Evolutionary conservation across 2,888 invertebrate genomes (phyloP).

Genomic region (Hydraecia micacea): DNA sequence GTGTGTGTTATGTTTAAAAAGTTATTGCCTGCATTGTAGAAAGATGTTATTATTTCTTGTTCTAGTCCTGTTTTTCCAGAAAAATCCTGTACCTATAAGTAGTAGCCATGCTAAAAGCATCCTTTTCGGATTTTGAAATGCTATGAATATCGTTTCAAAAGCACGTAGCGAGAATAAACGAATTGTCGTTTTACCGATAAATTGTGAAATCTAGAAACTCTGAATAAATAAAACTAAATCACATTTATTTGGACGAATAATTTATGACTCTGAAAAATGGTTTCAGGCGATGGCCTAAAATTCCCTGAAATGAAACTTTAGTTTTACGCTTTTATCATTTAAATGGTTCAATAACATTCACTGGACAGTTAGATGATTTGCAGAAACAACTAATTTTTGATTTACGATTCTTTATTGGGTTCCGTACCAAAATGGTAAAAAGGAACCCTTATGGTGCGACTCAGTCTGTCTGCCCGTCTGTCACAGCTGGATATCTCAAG

Average conservation of each 20-base stretch:
- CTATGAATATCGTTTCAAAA: not conserved
- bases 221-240: constrained; percentile 37
- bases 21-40: no score
- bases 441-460: no score
- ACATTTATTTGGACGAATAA: constrained; percentile 34
- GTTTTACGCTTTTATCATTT: constrained; percentile 14
- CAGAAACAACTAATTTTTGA: constrained; percentile 45
- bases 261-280: constrained; percentile 51
- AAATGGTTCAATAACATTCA: constrained; percentile 34
- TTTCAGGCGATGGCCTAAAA: constrained; percentile 25
- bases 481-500: no score
- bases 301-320: constrained; percentile 37
- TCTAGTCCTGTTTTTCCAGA: no score
- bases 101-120: not conserved
- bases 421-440: no score
- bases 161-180: not conserved
- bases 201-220: not conserved
- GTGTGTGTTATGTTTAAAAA: no score
- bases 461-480: no score
- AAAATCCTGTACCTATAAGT: not conserved
- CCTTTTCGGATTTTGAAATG: not conserved
- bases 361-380: constrained; percentile 53
- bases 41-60: no score
- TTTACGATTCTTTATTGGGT: no score
- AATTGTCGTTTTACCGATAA: not conserved